These are phyloP conservation scores for Glaucidium brasilianum DNA, from an alignment of 2,113 vertebrate genomes.

Conservation along the genomic window DNA sequence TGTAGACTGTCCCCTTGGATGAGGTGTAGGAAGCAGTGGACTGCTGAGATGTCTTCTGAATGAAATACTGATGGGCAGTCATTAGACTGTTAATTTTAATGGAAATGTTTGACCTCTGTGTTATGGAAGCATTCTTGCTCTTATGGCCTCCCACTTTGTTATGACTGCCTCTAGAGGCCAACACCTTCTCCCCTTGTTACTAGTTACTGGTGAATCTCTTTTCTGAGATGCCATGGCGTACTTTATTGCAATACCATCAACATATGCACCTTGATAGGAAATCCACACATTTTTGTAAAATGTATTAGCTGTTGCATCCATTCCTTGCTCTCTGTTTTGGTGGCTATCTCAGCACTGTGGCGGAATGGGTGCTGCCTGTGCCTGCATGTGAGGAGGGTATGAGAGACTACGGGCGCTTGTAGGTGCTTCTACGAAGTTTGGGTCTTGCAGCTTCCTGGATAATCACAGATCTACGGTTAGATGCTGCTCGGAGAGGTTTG, in stretches of 20 bases:
- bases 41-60: background rate
- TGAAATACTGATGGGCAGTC: background rate
- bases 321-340: background rate
- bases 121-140: background rate
- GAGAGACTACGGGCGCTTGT: background rate
- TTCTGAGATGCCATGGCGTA: accelerated
- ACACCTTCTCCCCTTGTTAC: background rate
- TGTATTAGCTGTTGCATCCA: accelerated
- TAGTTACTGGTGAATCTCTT: background rate
- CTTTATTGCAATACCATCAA: background rate
- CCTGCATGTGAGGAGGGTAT: accelerated
- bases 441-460: accelerated
- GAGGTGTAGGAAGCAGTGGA: background rate
- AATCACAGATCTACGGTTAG: background rate
- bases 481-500: background rate
- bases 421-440: background rate
- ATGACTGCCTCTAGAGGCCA: background rate
- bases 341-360: accelerated
- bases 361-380: background rate
- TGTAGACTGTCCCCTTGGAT: background rate
- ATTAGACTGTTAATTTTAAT: background rate
- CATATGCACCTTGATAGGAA: background rate
- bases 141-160: background rate
- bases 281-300: background rate
- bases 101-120: background rate